Base-by-base conservation (phyloP, 2,797 vertebrate species). In the Harpagifer antarcticus region DNA sequence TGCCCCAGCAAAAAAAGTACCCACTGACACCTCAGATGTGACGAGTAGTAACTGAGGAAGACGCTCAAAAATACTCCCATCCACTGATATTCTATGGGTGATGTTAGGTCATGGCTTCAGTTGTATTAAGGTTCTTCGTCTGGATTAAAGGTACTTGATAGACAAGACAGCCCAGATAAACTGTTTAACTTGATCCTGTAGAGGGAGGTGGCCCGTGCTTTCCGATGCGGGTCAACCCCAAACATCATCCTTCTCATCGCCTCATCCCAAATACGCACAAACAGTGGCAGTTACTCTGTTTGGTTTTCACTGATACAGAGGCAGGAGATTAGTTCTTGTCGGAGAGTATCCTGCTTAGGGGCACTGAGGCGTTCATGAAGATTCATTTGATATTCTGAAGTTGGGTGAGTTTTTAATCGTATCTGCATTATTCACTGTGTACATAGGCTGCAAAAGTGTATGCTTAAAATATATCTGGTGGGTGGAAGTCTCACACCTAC, bases 321-420 rank as follows among this genome's bases (percentile, higher is more conserved):
- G 65, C 47, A 63, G 40, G 11, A 76, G 81, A 75, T 84, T 68
- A 68, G 50, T 20, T 27, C 27, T 44, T 60, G 19, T 19, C 0
- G 7, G 64, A 52, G 40, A 42, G 71, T 27, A 44, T 31, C 12
- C 68, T 54, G 45, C 16, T 58, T 54, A 11, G 40, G 76, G 53
- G 33, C 27, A 40, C 61, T 43, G 3, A 49, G 68, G 20, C 0
- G 7, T 74, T 55, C 42, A 79, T 67, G 60, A 62, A 79, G 63
- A 78, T 66, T 43, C 0, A 17, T 54, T 43, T 2, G 19, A 66
- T 19, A 47, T 33, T 60, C 69, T 74, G 62, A 72, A 49, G 62
- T 76, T 71, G 57, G 90, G 91, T 93, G 68, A 93, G 92, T 85
- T 54, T n/a, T 68, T 3, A 60, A 49, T 56, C 7, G 48, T 40